These are phyloP conservation scores for Peribatodes rhomboidaria DNA, from an alignment of 2,888 invertebrate genomes.

Conservation along the genomic window DNA sequence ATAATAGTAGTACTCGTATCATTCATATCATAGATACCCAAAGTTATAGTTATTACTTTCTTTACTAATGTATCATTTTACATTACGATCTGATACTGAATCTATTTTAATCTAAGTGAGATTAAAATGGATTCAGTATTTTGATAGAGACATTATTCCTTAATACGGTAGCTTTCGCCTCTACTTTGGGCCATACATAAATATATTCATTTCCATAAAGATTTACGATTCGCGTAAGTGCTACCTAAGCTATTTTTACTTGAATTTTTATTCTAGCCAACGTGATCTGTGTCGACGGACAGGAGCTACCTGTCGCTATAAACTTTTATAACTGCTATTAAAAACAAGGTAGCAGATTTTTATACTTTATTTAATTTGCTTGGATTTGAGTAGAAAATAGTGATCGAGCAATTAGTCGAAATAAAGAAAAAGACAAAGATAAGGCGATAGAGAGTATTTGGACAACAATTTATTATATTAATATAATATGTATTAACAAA, in stretches of 20 bases:
- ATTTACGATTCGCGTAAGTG: constrained; percentile 33
- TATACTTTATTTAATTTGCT: constrained; percentile 13
- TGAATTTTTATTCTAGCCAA: constrained; percentile 27
- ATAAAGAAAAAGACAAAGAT: neutral
- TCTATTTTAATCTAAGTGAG: no score
- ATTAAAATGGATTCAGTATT: no score
- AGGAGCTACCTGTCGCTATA: constrained; percentile 19
- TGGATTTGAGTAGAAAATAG: neutral
- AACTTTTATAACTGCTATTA: constrained; percentile 16
- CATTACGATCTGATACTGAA: no score
- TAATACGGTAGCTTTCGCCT: neutral
- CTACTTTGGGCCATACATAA: constrained; percentile 24
- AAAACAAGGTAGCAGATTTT: constrained; percentile 11
- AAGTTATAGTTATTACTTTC: no score
- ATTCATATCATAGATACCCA: no score
- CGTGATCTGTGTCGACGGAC: constrained; percentile 22
- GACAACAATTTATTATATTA: neutral
- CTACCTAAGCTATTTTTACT: constrained; percentile 16
- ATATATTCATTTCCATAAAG: constrained; percentile 33
- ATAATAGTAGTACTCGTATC: no score
- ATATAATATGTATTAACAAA: no score
- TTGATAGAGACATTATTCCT: neutral
- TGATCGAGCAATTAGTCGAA: neutral
- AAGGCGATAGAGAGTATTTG: neutral
- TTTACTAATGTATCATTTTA: no score